phyloP scores from a whole-genome alignment of 2,113 vertebrate genomes.

The Raja brachyura region DNA sequence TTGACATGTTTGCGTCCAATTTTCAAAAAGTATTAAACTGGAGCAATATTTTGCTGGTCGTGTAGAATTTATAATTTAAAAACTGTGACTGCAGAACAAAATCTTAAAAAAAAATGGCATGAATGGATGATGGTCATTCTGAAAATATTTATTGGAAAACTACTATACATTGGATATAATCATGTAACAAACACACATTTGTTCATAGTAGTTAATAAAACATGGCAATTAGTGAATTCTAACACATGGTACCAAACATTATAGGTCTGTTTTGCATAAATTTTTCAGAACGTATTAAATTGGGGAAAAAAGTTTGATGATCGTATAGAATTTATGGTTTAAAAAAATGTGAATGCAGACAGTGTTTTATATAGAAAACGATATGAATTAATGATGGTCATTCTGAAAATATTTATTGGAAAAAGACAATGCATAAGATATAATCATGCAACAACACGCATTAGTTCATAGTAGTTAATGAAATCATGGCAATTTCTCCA shows the following conservation, averaged over 20 bases:
- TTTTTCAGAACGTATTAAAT: neutral
- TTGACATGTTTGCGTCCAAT: neutral
- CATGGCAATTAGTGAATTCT: neutral
- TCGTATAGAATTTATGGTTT: neutral
- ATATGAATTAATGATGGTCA: neutral
- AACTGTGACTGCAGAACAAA: neutral
- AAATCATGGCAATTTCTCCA: neutral
- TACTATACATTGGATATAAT: slow-evolving; percentile 4
- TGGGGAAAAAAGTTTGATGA: neutral
- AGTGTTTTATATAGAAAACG: neutral
- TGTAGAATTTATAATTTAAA: neutral
- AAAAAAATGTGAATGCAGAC: neutral
- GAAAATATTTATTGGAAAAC: slow-evolving; percentile 4
- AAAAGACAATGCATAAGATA: slow-evolving; percentile 21
- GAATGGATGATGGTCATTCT: neutral
- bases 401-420: neutral
- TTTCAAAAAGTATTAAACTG: neutral
- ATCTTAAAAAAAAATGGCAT: neutral
- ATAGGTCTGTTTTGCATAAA: neutral
- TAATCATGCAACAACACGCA: neutral
- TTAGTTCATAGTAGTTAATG: neutral
- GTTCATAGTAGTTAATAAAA: no score
- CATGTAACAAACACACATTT: neutral
- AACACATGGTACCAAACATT: neutral
- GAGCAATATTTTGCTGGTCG: neutral